These are phyloP conservation scores for Melanogrammus aeglefinus DNA, from an alignment of 2,797 vertebrate species.

Conservation along the genomic window DNA sequence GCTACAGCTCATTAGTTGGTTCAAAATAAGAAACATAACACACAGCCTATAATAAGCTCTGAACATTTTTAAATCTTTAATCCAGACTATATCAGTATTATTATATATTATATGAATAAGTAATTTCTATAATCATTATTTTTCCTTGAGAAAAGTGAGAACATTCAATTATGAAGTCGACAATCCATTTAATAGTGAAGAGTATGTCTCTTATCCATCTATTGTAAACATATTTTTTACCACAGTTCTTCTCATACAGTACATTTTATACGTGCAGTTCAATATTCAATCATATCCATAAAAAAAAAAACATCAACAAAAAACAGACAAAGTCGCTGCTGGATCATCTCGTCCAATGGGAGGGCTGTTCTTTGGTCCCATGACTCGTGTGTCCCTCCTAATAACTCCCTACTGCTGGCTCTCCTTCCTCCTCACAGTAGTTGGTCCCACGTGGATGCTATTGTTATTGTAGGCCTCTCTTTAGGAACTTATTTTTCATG, in stretches of 20 bases:
- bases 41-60: not conserved
- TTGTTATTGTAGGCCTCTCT: slow-evolving; percentile 32
- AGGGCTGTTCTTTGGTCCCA: slow-evolving; percentile 74
- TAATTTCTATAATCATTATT: not conserved
- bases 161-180: slow-evolving; percentile 47
- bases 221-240: slow-evolving; percentile 36
- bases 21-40: not conserved
- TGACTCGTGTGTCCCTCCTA: slow-evolving; percentile 60
- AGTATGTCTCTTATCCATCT: slow-evolving; percentile 43
- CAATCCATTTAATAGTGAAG: slow-evolving; percentile 75
- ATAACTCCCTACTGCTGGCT: slow-evolving; percentile 56
- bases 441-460: slow-evolving; percentile 54
- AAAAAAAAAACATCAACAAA: slow-evolving; percentile 41
- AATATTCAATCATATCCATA: slow-evolving; percentile 56
- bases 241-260: slow-evolving; percentile 71
- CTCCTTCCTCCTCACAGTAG: slow-evolving; percentile 67
- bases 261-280: slow-evolving; percentile 74
- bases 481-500: slow-evolving; percentile 48
- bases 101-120: not conserved
- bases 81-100: not conserved
- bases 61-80: not conserved
- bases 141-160: slow-evolving; percentile 17
- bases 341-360: slow-evolving; percentile 69
- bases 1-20: not conserved
- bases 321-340: slow-evolving; percentile 75